Evolutionary conservation across 1,140 invertebrate genomes (phyloP).

Genomic region (Riptortus pedestris): DNA sequence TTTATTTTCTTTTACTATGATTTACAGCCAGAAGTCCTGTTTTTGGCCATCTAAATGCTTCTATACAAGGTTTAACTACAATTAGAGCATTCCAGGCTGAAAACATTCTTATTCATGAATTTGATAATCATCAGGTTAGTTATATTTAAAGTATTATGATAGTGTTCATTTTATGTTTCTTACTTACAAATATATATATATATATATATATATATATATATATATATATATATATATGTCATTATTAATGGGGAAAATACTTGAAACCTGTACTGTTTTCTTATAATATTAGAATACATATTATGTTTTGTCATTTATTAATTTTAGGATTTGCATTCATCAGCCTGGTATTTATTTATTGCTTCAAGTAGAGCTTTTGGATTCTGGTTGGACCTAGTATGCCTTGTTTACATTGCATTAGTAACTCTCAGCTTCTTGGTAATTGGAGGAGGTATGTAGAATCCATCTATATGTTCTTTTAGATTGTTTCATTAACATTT

Average conservation of each 20-base stretch:
- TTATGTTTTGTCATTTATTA: too few relatives aligned
- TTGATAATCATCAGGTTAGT: constrained; percentile 60
- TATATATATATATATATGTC: too few relatives aligned
- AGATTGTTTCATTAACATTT: too few relatives aligned
- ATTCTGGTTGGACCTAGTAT: constrained; percentile 67
- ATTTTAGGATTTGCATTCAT: constrained; percentile 50
- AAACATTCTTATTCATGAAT: constrained; percentile 66
- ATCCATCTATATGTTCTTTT: neutral
- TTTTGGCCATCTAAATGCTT: constrained; percentile 77
- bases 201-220: too few relatives aligned
- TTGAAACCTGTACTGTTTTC: too few relatives aligned
- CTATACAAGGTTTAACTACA: constrained; percentile 77
- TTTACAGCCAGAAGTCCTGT: constrained; percentile 63
- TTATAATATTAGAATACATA: too few relatives aligned
- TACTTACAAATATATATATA: too few relatives aligned
- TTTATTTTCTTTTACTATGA: too few relatives aligned
- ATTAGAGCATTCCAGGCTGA: constrained; percentile 77
- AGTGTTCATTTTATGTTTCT: too few relatives aligned
- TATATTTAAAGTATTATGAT: too few relatives aligned
- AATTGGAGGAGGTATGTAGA: constrained; percentile 35
- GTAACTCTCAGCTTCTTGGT: constrained; percentile 64
- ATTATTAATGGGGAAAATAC: too few relatives aligned
- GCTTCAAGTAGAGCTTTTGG: constrained; percentile 73
- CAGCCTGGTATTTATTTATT: constrained; percentile 62
- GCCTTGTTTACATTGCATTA: constrained; percentile 56